Conservation (phyloP, 2,888 invertebrate species). For the Kuschelorhynchus macadamiae region DNA sequence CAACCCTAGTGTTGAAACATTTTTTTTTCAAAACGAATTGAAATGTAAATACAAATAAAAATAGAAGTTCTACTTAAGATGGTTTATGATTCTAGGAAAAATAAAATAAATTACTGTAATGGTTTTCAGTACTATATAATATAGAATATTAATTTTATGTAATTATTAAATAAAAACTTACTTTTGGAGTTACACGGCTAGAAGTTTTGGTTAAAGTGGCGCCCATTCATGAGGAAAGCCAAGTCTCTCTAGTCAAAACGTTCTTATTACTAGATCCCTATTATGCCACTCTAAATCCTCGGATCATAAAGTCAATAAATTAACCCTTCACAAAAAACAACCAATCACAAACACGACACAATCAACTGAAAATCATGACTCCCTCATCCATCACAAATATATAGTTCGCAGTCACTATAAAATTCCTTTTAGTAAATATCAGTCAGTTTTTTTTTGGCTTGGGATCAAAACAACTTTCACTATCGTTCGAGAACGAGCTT, state of each 20-base stretch:
- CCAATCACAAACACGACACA: conserved; percentile 15
- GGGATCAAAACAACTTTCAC: conserved; percentile 40
- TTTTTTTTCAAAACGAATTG: too few relatives aligned
- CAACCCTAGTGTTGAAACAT: too few relatives aligned
- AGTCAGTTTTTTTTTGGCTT: too few relatives aligned
- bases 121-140: too few relatives aligned
- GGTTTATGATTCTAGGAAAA: too few relatives aligned
- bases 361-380: conserved; percentile 13
- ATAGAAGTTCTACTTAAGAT: too few relatives aligned
- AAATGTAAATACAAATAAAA: too few relatives aligned
- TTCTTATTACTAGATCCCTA: not conserved
- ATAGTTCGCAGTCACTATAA: too few relatives aligned
- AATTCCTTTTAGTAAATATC: too few relatives aligned
- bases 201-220: conserved; percentile 69
- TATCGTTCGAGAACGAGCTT: conserved; percentile 22
- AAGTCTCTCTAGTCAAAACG: conserved; percentile 5
- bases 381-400: not conserved
- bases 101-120: too few relatives aligned
- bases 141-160: too few relatives aligned
- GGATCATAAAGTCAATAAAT: conserved; percentile 5
- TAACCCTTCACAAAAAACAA: conserved; percentile 3
- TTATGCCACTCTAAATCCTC: not conserved
- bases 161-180: conserved; percentile 26
- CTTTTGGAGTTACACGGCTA: conserved; percentile 65
- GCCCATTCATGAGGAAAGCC: conserved; percentile 68